These are phyloP conservation scores for Thomomys bottae DNA, from an alignment of 2,113 vertebrate species.

Conservation along the genomic window DNA sequence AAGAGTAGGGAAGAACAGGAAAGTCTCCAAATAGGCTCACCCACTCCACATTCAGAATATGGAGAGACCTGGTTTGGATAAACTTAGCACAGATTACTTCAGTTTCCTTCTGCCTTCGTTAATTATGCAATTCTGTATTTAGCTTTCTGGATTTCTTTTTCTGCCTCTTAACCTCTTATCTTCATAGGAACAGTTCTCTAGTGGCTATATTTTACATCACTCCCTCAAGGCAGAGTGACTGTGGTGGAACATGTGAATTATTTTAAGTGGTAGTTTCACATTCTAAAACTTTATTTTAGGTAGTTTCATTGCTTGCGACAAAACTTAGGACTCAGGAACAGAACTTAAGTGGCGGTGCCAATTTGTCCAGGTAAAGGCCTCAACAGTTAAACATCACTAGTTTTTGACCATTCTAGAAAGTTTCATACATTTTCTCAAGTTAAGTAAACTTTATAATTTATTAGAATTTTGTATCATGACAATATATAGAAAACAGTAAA, in stretches of 20 bases:
- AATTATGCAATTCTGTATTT: constrained; percentile 38
- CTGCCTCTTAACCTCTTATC: constrained; percentile 16
- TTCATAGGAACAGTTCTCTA: constrained; percentile 18
- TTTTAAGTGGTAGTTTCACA: background rate
- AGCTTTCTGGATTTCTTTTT: constrained; percentile 38
- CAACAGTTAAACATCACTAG: background rate
- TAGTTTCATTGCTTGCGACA: background rate
- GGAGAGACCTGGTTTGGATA: constrained; percentile 36
- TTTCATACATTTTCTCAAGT: background rate
- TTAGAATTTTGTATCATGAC: background rate
- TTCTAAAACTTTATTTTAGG: constrained; percentile 18
- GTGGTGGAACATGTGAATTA: background rate
- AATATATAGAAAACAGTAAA: constrained; percentile 15
- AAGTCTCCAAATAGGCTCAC: constrained; percentile 19
- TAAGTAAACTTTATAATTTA: constrained; percentile 5
- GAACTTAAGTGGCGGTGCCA: background rate
- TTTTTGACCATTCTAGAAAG: background rate
- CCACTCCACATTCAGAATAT: background rate
- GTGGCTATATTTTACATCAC: constrained; percentile 7
- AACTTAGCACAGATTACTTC: constrained; percentile 28
- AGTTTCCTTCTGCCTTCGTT: constrained; percentile 41
- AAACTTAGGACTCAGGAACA: background rate
- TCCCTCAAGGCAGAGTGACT: background rate
- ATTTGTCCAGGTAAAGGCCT: background rate
- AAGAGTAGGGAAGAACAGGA: background rate